A percentile compares a stretch with the other conserved stretches of the same genome.
These are phyloP conservation scores for Aythya baeri DNA, from an alignment of 2,113 vertebrate species.

Conservation along the genomic window DNA sequence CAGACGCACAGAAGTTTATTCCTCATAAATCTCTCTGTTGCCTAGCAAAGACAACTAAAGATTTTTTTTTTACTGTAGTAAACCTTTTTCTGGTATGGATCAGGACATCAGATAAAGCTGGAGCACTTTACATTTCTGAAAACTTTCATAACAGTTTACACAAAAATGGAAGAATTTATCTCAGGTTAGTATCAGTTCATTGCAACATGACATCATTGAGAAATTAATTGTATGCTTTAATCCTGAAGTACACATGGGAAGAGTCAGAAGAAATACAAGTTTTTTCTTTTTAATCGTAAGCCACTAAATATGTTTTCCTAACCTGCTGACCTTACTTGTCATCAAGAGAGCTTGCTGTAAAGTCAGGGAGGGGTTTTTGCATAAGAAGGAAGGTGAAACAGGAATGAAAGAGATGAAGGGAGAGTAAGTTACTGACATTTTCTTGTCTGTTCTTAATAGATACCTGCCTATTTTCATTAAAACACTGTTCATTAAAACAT, in stretches of 20 bases:
- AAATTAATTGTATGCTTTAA: background rate
- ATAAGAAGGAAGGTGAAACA: background rate
- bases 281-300: background rate
- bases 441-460: background rate
- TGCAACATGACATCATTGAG: background rate
- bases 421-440: background rate
- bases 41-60: background rate
- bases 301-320: background rate
- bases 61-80: background rate
- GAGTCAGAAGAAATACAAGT: background rate
- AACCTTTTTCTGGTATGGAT: background rate
- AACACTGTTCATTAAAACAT: background rate
- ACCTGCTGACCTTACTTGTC: background rate
- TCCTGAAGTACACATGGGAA: background rate
- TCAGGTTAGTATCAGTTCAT: slow-evolving; percentile 21
- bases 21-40: slow-evolving; percentile 4
- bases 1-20: background rate
- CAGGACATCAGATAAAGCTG: slow-evolving; percentile 20
- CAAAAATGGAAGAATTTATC: slow-evolving; percentile 6
- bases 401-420: background rate
- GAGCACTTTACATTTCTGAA: slow-evolving; percentile 13
- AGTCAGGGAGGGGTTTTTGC: background rate
- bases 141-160: background rate
- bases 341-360: background rate
- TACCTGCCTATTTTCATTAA: fast-evolving